Evolutionary conservation across 2,113 vertebrate species (phyloP).

Genomic region (Gila orcuttii): DNA sequence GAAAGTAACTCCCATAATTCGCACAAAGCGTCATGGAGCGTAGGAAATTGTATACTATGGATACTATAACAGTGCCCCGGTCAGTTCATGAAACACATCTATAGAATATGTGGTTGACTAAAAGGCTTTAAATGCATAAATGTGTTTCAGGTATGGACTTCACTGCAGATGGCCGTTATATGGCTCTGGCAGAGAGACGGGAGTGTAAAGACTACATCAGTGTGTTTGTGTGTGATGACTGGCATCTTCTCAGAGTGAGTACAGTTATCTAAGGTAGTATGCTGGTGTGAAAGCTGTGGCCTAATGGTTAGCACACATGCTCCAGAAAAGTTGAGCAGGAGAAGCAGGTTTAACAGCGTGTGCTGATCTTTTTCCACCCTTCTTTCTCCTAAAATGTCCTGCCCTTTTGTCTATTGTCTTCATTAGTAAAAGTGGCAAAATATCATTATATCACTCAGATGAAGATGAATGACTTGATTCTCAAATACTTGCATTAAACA

Average conservation of each 20-base stretch:
- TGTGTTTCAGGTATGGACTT: constrained; percentile 84
- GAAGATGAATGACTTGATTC: not conserved
- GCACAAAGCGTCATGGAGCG: too few species aligned
- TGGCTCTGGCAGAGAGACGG: constrained; percentile 91
- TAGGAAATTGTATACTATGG: too few species aligned
- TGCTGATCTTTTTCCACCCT: not conserved
- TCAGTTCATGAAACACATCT: not conserved
- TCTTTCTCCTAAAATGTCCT: not conserved
- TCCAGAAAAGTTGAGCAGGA: too few species aligned
- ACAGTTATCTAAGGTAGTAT: not conserved
- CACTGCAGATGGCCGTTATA: constrained; percentile 87
- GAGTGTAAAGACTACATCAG: constrained; percentile 96
- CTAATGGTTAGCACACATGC: too few species aligned
- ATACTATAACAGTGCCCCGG: not conserved
- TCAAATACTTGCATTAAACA: not conserved
- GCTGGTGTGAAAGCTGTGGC: too few species aligned
- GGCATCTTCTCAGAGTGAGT: constrained; percentile 95
- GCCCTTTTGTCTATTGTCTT: not conserved
- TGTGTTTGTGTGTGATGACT: constrained; percentile 93
- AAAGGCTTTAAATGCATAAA: not conserved
- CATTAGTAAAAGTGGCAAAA: not conserved
- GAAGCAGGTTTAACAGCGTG: too few species aligned
- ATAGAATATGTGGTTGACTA: not conserved
- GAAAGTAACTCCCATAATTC: too few species aligned
- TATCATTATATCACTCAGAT: not conserved